Percentiles rank a stretch among this genome's conserved stretches.
These are phyloP conservation scores for Drosophila miranda DNA, from an alignment of 1,140 invertebrate genomes.

Conservation along the genomic window DNA sequence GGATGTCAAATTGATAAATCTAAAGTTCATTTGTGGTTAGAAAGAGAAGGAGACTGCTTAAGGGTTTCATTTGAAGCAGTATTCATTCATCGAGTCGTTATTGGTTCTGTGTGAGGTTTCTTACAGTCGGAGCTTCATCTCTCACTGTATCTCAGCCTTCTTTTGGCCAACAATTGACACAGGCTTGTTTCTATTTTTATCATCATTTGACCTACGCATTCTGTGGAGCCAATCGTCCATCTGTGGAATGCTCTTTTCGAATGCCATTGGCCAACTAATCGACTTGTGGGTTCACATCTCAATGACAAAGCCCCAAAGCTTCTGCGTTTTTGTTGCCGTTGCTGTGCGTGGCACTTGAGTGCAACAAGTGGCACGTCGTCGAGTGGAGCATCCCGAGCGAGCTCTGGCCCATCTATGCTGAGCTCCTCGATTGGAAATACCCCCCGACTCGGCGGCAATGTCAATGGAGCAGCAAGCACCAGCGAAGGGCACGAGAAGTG, in stretches of 20 bases:
- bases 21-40: conserved; percentile 1
- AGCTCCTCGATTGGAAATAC: conserved; percentile 46
- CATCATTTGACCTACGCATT: conserved; percentile 34
- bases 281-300: conserved; percentile 63
- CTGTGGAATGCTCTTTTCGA: conserved; percentile 41
- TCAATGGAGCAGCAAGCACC: conserved; percentile 29
- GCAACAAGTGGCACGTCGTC: conserved; percentile 75
- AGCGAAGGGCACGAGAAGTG: conserved; percentile 59
- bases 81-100: too few species aligned
- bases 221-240: conserved; percentile 11
- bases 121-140: neutral
- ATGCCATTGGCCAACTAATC: conserved; percentile 71
- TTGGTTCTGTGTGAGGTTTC: too few species aligned
- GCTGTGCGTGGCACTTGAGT: conserved; percentile 66
- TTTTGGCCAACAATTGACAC: neutral
- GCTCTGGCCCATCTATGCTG: conserved; percentile 31
- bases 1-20: conserved; percentile 5
- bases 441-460: conserved; percentile 34
- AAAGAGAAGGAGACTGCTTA: neutral
- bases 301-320: conserved; percentile 66
- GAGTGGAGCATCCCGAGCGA: conserved; percentile 58
- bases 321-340: conserved; percentile 33
- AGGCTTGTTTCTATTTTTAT: conserved; percentile 2
- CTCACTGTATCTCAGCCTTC: neutral
- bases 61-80: too few species aligned